A percentile compares a stretch with the other conserved stretches of the same genome.
Evolutionary conservation across 2,797 vertebrate species (phyloP).

Genomic region (Argentina silus): DNA sequence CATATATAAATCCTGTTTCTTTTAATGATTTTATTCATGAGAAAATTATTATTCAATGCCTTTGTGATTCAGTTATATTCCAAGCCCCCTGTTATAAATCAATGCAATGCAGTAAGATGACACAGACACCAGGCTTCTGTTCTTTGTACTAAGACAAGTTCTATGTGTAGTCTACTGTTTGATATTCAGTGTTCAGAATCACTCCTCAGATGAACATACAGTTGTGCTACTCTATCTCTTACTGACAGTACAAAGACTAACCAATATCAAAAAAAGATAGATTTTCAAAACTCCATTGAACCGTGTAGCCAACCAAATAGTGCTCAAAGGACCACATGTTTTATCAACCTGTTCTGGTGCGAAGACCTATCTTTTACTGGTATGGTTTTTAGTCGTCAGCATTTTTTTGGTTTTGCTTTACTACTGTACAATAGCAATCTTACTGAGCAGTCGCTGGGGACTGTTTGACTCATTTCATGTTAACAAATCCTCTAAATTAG

Average conservation of each 20-base stretch:
- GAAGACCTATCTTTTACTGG: neutral
- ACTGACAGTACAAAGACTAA: conserved; percentile 46
- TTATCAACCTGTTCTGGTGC: neutral
- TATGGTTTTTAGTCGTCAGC: neutral
- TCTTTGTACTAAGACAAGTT: conserved; percentile 55
- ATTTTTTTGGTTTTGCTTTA: no score
- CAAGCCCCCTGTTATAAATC: conserved; percentile 67
- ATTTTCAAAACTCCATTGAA: conserved; percentile 17
- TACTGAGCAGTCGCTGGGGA: neutral
- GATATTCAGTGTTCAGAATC: conserved; percentile 54
- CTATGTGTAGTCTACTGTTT: conserved; percentile 49
- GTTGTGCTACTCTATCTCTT: conserved; percentile 41
- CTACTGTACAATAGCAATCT: no score
- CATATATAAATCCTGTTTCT: conserved; percentile 60
- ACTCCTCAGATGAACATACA: conserved; percentile 59
- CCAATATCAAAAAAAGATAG: conserved; percentile 58
- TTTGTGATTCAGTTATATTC: conserved; percentile 63
- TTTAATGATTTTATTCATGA: conserved; percentile 74
- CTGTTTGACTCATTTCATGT: neutral
- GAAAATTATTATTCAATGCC: conserved; percentile 65
- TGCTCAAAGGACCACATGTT: neutral
- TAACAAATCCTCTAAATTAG: neutral
- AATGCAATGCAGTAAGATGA: conserved; percentile 56
- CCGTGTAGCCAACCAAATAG: conserved; percentile 9
- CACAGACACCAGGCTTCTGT: conserved; percentile 54